A percentile compares a stretch with the other conserved stretches of the same genome.
phyloP scores from a whole-genome alignment of 2,888 invertebrate species.

The Epinotia brunnichana region DNA sequence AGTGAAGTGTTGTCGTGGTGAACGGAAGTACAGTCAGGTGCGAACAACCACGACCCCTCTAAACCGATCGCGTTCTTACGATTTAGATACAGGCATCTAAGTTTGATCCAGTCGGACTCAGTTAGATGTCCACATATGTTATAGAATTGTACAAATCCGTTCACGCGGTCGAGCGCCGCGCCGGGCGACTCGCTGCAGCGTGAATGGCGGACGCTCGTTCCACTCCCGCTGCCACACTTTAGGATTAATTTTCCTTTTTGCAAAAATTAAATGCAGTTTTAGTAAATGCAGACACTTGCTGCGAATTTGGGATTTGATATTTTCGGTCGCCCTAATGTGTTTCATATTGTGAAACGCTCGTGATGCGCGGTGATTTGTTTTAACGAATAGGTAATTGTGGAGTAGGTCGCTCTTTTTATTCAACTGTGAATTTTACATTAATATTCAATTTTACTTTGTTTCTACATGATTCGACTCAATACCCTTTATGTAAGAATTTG shows the following conservation, averaged over 20 bases:
- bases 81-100: background rate
- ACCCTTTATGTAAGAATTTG: slow-evolving; percentile 1
- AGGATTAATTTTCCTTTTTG: slow-evolving; percentile 50
- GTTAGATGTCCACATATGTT: slow-evolving; percentile 4
- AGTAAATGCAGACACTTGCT: slow-evolving; percentile 9
- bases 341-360: background rate
- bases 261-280: slow-evolving; percentile 26
- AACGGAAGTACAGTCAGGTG: too few species aligned
- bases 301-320: slow-evolving; percentile 4
- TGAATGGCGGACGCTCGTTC: slow-evolving; percentile 64
- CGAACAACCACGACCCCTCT: too few species aligned
- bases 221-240: slow-evolving; percentile 51
- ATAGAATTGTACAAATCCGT: slow-evolving; percentile 49
- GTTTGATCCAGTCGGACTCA: background rate
- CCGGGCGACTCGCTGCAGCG: slow-evolving; percentile 59
- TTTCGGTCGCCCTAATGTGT: background rate
- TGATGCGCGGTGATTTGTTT: background rate
- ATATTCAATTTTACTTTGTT: background rate
- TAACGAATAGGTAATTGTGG: background rate
- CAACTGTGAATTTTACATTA: background rate
- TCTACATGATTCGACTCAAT: background rate
- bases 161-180: slow-evolving; percentile 57
- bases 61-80: too few species aligned
- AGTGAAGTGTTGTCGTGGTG: too few species aligned
- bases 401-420: background rate